Conservation (phyloP, 2,113 vertebrate genomes). For the Barbus barbus region DNA sequence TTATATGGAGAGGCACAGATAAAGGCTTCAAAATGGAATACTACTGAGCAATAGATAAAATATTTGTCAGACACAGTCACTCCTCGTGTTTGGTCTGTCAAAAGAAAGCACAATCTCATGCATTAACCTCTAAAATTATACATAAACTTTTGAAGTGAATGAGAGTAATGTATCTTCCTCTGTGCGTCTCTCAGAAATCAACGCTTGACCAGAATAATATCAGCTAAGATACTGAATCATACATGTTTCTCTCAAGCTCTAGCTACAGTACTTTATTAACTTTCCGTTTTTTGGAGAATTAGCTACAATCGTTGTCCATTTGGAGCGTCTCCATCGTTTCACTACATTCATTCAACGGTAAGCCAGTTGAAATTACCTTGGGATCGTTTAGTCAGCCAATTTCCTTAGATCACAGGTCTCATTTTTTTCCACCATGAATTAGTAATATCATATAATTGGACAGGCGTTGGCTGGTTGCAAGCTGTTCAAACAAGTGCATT, state of each 20-base stretch:
- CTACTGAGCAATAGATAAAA: neutral
- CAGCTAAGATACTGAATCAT: neutral
- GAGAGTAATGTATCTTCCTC: neutral
- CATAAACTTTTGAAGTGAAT: neutral
- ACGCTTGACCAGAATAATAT: neutral
- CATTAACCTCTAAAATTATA: neutral
- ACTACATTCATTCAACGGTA: neutral
- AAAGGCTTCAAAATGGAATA: neutral
- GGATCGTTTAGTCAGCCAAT: conserved; percentile 16
- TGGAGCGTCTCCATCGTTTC: neutral
- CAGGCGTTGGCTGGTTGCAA: conserved; percentile 17
- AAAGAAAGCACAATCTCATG: neutral
- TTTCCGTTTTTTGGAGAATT: neutral
- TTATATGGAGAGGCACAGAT: neutral
- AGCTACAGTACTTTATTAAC: neutral
- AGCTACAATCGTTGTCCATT: neutral
- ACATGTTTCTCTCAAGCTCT: neutral
- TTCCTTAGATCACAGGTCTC: conserved; percentile 11
- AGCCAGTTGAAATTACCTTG: conserved; percentile 23
- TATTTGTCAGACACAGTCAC: neutral
- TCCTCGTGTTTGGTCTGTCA: neutral
- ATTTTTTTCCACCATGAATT: conserved; percentile 12
- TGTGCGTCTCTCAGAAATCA: neutral
- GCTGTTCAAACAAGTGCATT: conserved; percentile 35
- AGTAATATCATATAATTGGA: conserved; percentile 26